Conservation (phyloP, 2,888 invertebrate species). For the Leucophora obtusa region DNA sequence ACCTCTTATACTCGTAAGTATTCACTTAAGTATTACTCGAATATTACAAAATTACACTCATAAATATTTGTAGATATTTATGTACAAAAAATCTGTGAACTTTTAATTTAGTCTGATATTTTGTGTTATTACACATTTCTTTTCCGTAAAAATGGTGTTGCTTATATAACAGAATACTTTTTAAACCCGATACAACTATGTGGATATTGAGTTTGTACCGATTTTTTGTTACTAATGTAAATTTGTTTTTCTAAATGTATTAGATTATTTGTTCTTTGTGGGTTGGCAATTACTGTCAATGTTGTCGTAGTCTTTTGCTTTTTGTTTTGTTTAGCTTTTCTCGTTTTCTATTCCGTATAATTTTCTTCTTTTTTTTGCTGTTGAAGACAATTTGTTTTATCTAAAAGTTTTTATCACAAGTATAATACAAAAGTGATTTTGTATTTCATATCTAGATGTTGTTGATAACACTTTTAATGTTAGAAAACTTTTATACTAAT, state of each 20-base stretch:
- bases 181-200: too few relatives aligned
- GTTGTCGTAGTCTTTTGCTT: constrained; percentile 11
- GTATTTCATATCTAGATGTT: not conserved
- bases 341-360: constrained; percentile 16
- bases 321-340: not conserved
- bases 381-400: constrained; percentile 14
- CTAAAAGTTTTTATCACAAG: constrained; percentile 17
- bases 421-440: not conserved
- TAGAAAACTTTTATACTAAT: too few relatives aligned
- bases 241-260: not conserved
- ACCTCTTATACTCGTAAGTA: not conserved
- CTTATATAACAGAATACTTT: too few relatives aligned
- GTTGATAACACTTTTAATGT: not conserved
- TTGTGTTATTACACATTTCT: too few relatives aligned
- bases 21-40: not conserved
- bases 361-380: not conserved
- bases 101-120: too few relatives aligned
- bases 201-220: too few relatives aligned
- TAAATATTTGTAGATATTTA: not conserved
- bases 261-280: constrained; percentile 10
- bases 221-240: too few relatives aligned
- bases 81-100: not conserved
- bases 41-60: constrained; percentile 6
- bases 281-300: constrained; percentile 21
- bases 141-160: too few relatives aligned